Conservation (phyloP, 2,113 vertebrate species). For the Microcebus tavaratra region DNA sequence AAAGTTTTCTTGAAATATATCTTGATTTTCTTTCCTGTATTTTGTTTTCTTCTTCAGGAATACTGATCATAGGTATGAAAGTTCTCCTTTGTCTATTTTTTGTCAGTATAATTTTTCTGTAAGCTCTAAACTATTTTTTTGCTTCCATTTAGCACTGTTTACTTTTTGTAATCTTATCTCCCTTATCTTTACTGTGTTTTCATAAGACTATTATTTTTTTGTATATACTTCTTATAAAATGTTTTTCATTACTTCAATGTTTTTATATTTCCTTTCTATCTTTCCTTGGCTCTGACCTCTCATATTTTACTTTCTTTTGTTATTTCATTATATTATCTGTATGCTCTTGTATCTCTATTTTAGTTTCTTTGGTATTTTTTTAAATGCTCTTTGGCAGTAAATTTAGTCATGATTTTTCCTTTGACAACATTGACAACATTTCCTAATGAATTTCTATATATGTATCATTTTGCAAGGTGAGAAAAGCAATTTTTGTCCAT, state of each 20-base stretch:
- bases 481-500: not conserved
- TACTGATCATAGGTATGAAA: not conserved
- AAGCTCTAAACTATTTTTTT: not conserved
- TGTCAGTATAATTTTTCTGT: not conserved
- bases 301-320: not conserved
- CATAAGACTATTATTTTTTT: not conserved
- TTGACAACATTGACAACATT: not conserved
- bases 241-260: not conserved
- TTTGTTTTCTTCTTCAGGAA: not conserved
- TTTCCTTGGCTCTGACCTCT: not conserved
- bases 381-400: not conserved
- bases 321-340: not conserved
- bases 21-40: not conserved
- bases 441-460: not conserved
- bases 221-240: not conserved
- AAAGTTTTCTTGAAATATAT: slow-evolving; percentile 6
- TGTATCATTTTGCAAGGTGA: not conserved
- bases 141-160: not conserved
- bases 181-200: not conserved
- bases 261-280: not conserved
- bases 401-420: not conserved
- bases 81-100: not conserved
- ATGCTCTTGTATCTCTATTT: not conserved
- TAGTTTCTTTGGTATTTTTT: not conserved
- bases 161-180: not conserved